Base-by-base conservation (phyloP, 23 tunicate genomes). In the Styela clava region DNA sequence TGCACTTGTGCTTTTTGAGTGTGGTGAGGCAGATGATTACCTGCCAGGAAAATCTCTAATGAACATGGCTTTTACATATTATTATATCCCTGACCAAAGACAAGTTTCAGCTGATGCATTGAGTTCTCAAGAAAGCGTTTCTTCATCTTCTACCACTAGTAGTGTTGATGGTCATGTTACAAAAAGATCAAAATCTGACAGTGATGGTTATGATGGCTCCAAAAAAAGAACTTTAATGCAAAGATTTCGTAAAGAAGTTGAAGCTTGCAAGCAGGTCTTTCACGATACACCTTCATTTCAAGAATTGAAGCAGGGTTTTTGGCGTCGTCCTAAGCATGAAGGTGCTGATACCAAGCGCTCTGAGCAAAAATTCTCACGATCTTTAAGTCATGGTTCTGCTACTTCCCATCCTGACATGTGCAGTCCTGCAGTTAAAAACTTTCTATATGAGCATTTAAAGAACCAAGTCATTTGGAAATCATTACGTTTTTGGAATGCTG, bases 401-500 rank as follows among this genome's bases (percentile, higher is more conserved):
- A 31, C 83, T 21, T 33, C 31, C 20, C 83, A 64, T 30, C 74
- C 83, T 32, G 64, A 76, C 27, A 2, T 52, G 33, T 76, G 27
- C 64, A 76, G 65, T 24, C 81, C 81, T 1, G 23, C 31, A 29
- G 26, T 30, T 22, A 79, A 79, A 74, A 78, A 86, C 24, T 91
- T 74, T 67, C 62, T 91, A 31, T 86, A 91, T 61, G 87, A 86
- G 31, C 85, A 82, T 27, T 51, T 91, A 18, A 71, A 80, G 33
- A 71, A 84, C 32, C 97, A 91, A 73, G 21, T 74, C 24, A 91
- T 91, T 32, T 91, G 97, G 97, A 85, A 83, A 73, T 91, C 97
- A 32, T 52, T 87, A 31, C 83, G 97, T 19, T 91, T 91, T 87
- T 91, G 97, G 97, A 86, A 86, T 79, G 97, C 97, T 24, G 97